Evolutionary conservation across 2,888 invertebrate genomes (phyloP).

Genomic region (Phyto melanocephala): DNA sequence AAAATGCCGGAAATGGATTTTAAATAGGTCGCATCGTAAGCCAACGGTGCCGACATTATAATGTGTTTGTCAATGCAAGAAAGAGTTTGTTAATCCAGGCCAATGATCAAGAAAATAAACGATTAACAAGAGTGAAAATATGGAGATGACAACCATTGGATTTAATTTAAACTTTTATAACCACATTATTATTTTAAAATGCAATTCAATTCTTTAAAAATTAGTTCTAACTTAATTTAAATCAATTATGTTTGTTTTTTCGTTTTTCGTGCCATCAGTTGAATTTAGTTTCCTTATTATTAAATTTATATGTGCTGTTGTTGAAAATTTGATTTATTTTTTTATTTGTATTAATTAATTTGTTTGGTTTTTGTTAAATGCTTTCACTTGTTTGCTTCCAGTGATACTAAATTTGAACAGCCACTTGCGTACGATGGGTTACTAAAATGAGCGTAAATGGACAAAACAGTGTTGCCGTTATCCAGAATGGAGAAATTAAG

Average conservation of each 20-base stretch:
- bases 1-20: slow-evolving; percentile 63
- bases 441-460: neutral
- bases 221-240: no score
- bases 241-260: no score
- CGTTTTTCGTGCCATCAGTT: no score
- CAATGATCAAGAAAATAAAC: neutral
- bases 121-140: neutral
- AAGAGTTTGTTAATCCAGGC: neutral
- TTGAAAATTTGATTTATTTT: neutral
- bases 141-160: slow-evolving; percentile 3
- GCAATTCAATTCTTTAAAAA: neutral
- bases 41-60: slow-evolving; percentile 63
- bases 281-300: neutral
- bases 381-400: slow-evolving; percentile 57
- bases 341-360: neutral
- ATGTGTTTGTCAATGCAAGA: neutral
- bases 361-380: slow-evolving; percentile 43
- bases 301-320: slow-evolving; percentile 3
- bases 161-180: neutral
- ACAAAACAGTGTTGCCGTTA: no score
- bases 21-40: slow-evolving; percentile 62
- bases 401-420: slow-evolving; percentile 54
- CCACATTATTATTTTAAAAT: neutral
- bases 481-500: no score
- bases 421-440: slow-evolving; percentile 31